Percentiles rank a stretch among this genome's conserved stretches.
Conservation (phyloP, 2,113 vertebrate species). For the Laticauda laticaudata region DNA sequence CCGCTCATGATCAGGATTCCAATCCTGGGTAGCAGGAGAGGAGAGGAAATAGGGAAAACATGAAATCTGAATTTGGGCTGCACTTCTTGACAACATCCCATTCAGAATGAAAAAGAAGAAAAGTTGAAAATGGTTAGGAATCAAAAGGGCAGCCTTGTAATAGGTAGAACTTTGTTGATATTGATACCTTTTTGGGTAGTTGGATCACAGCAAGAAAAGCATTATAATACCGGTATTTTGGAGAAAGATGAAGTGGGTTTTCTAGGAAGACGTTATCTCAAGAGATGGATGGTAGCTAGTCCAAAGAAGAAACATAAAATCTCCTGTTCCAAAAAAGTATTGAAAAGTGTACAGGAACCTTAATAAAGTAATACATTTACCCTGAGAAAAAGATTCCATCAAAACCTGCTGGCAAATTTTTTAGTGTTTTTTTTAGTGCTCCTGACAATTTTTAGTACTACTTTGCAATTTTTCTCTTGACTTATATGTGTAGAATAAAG, state of each 20-base stretch:
- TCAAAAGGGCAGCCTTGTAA: background rate
- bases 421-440: background rate
- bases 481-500: background rate
- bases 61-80: background rate
- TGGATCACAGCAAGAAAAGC: background rate
- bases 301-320: background rate
- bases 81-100: background rate
- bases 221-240: background rate
- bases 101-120: background rate
- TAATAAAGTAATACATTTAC: background rate
- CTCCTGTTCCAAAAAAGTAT: background rate
- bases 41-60: background rate
- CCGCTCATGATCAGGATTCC: constrained; percentile 73
- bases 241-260: background rate
- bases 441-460: background rate
- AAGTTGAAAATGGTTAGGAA: background rate
- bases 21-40: constrained; percentile 65
- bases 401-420: background rate
- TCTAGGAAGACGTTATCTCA: too few relatives aligned
- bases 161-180: background rate
- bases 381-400: background rate
- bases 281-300: background rate
- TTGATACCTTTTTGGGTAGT: background rate
- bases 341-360: background rate
- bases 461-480: background rate